Percentiles rank a stretch among this genome's conserved stretches.
phyloP scores from a whole-genome alignment of 2,888 invertebrate species.

The Luffia ferchaultella region DNA sequence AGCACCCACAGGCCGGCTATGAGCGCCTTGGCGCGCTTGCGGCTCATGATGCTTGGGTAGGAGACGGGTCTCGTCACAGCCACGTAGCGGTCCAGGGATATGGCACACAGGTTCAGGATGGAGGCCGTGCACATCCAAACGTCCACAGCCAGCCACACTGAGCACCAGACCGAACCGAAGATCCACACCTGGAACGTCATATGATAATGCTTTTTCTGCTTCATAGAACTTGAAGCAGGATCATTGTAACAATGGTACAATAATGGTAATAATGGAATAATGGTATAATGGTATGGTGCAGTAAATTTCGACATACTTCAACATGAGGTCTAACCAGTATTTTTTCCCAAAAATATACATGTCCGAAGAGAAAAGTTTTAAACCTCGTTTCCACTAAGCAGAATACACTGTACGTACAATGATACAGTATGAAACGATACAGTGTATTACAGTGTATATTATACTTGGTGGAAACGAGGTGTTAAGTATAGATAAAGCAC shows the following conservation, averaged over 20 bases:
- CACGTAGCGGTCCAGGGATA: conserved; percentile 93
- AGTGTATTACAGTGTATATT: too few species aligned
- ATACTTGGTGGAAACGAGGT: too few species aligned
- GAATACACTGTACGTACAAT: too few species aligned
- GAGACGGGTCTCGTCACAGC: conserved; percentile 96
- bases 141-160: conserved; percentile 95
- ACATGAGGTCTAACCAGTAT: background rate
- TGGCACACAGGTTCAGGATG: conserved; percentile 95
- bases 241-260: background rate
- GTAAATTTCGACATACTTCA: background rate
- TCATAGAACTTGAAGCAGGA: background rate
- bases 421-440: too few species aligned
- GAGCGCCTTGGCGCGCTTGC: conserved; percentile 83
- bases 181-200: conserved; percentile 83
- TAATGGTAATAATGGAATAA: background rate
- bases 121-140: conserved; percentile 99
- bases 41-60: conserved; percentile 92
- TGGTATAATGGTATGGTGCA: background rate
- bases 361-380: background rate
- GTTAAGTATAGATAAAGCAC: too few species aligned
- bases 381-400: too few species aligned
- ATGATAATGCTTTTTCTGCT: background rate
- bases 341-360: background rate
- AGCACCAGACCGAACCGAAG: conserved; percentile 96
- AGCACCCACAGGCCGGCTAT: conserved; percentile 95